A percentile compares a stretch with the other conserved stretches of the same genome.
phyloP scores from a whole-genome alignment of 2,113 vertebrate genomes.

The Silurus meridionalis region DNA sequence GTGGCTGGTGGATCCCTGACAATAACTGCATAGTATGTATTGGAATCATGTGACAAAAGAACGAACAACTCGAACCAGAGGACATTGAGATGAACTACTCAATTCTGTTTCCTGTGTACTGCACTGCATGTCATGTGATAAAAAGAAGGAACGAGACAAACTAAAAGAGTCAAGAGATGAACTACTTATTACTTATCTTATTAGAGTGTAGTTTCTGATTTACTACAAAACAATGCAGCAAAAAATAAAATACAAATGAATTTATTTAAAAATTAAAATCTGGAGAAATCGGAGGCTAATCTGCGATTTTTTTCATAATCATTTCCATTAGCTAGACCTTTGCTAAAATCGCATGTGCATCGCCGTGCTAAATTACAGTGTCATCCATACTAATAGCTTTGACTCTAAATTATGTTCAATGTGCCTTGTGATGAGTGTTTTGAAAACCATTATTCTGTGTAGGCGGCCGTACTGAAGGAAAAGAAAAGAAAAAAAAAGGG shows the following conservation, averaged over 20 bases:
- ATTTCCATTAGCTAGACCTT: conserved; percentile 25
- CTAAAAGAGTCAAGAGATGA: no score
- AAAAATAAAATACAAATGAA: not conserved
- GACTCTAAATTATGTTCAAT: conserved; percentile 31
- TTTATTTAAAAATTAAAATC: not conserved
- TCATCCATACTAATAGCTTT: conserved; percentile 36
- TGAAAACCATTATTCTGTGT: conserved; percentile 43
- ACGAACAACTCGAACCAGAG: no score
- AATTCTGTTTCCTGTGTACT: no score
- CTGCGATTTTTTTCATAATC: not conserved
- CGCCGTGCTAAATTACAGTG: conserved; percentile 1
- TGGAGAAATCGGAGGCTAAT: not conserved
- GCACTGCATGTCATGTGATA: no score
- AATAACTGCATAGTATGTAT: no score
- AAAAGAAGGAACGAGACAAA: no score
- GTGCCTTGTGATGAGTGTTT: conserved; percentile 30
- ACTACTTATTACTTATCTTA: no score
- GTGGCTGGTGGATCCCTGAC: no score
- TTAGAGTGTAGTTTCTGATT: not conserved
- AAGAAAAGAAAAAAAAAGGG: not conserved
- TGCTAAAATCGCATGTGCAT: conserved; percentile 11
- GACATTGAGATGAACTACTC: no score
- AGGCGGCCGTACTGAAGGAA: not conserved
- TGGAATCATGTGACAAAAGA: no score
- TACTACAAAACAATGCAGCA: not conserved